These are phyloP conservation scores for Gallinago media DNA, from an alignment of 2,113 vertebrate genomes.

Conservation along the genomic window DNA sequence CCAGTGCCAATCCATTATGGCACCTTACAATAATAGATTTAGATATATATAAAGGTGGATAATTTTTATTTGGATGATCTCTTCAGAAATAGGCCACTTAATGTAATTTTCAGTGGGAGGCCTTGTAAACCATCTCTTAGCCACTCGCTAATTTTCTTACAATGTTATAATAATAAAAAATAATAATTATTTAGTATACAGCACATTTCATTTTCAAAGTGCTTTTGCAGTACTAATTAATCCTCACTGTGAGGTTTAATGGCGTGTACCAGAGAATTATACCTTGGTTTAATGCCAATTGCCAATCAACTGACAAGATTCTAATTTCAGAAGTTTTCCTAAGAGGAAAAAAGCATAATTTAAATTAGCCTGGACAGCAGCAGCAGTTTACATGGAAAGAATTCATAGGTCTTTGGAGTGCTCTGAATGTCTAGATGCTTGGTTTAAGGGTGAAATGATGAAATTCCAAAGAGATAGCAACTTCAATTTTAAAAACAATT, in stretches of 20 bases:
- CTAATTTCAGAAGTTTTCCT: constrained; percentile 58
- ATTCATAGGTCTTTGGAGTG: constrained; percentile 29
- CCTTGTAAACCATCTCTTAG: constrained; percentile 19
- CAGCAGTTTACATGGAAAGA: background rate
- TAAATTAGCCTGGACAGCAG: constrained; percentile 55
- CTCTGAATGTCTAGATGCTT: background rate
- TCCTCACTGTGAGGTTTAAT: constrained; percentile 67
- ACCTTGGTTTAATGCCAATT: constrained; percentile 59
- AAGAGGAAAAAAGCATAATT: constrained; percentile 48
- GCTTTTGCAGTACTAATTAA: constrained; percentile 67
- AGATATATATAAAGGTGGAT: background rate
- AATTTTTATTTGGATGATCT: background rate
- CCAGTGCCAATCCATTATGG: background rate
- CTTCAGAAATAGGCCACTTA: background rate
- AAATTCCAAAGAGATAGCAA: background rate
- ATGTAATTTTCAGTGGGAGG: constrained; percentile 40
- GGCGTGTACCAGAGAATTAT: constrained; percentile 58
- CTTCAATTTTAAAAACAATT: constrained; percentile 36
- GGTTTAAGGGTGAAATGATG: background rate
- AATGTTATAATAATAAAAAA: constrained; percentile 56
- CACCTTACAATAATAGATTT: background rate
- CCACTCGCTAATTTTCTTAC: constrained; percentile 49
- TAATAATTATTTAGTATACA: constrained; percentile 63
- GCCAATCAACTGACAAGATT: constrained; percentile 53
- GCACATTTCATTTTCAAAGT: constrained; percentile 64